Percentiles rank a stretch among this genome's conserved stretches.
These are phyloP conservation scores for Sycophila texana DNA, from an alignment of 2,888 invertebrate species.

Conservation along the genomic window DNA sequence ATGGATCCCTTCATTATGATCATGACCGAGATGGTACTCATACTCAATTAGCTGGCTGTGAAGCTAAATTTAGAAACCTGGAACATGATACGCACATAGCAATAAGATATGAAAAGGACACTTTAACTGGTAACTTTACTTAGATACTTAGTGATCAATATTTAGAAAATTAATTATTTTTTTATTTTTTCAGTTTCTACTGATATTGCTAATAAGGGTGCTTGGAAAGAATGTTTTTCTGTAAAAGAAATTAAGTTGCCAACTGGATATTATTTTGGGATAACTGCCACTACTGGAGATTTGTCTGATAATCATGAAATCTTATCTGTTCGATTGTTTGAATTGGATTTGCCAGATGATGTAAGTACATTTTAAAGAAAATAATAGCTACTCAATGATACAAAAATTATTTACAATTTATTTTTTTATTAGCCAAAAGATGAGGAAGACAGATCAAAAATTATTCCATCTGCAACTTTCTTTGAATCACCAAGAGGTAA, in stretches of 20 bases:
- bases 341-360: constrained; percentile 87
- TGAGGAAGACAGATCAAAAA: constrained; percentile 86
- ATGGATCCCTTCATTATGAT: constrained; percentile 96
- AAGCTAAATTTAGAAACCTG: constrained; percentile 94
- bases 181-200: constrained; percentile 83
- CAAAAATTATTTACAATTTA: constrained; percentile 14
- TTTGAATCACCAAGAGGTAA: constrained; percentile 91
- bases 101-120: constrained; percentile 93
- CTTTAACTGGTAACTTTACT: constrained; percentile 83
- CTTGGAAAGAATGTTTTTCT: constrained; percentile 95
- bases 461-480: constrained; percentile 91
- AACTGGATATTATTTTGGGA: constrained; percentile 95
- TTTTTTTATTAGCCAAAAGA: constrained; percentile 77
- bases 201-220: constrained; percentile 93
- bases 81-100: constrained; percentile 93
- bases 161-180: constrained; percentile 43
- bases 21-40: constrained; percentile 99
- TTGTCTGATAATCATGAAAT: constrained; percentile 97
- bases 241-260: constrained; percentile 94
- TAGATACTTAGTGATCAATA: not conserved
- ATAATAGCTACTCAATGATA: not conserved
- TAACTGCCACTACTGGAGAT: constrained; percentile 97
- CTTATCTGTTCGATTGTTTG: constrained; percentile 92
- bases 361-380: constrained; percentile 71
- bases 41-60: constrained; percentile 97